A percentile compares a stretch with the other conserved stretches of the same genome.
Conservation (phyloP, 2,888 invertebrate genomes). For the Scaptomyza parva region DNA sequence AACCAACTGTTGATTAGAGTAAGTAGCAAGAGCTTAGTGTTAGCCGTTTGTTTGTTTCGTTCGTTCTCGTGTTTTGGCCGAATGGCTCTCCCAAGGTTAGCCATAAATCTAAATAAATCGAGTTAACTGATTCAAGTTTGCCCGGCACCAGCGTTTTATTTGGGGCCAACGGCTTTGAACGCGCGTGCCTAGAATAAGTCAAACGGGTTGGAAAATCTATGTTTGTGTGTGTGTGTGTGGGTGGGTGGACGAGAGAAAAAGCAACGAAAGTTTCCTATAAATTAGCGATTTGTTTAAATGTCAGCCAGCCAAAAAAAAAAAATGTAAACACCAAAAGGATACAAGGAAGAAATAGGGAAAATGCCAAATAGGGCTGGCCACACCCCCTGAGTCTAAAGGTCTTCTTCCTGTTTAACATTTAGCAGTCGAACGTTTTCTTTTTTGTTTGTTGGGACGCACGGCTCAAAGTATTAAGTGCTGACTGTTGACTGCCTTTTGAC, state of each 20-base stretch:
- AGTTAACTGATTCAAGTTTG: constrained; percentile 79
- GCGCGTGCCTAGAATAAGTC: constrained; percentile 74
- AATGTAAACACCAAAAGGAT: neutral
- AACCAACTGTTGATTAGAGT: constrained; percentile 88
- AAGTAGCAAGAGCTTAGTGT: constrained; percentile 24
- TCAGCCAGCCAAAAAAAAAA: constrained; percentile 41
- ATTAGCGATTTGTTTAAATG: constrained; percentile 80
- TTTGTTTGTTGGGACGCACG: constrained; percentile 1
- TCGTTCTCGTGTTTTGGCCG: neutral
- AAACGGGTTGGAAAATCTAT: constrained; percentile 61
- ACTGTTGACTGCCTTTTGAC: constrained; percentile 45
- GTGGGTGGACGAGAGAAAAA: neutral
- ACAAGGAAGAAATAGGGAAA: too few species aligned
- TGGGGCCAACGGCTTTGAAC: constrained; percentile 22
- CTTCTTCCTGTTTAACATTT: constrained; percentile 73
- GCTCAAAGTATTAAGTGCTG: constrained; percentile 32
- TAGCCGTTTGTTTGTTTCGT: constrained; percentile 3
- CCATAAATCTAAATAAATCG: constrained; percentile 79
- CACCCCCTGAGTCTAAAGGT: constrained; percentile 37
- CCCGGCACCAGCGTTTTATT: constrained; percentile 52
- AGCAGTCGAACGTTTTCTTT: constrained; percentile 51
- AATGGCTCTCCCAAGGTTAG: constrained; percentile 28
- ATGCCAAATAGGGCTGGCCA: constrained; percentile 7
- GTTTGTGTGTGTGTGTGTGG: neutral
- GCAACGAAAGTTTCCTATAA: constrained; percentile 55